Evolutionary conservation across 2,113 vertebrate species (phyloP), one percentile per base, ranked within the genome.

Genomic region (Cercocebus atys): DNA sequence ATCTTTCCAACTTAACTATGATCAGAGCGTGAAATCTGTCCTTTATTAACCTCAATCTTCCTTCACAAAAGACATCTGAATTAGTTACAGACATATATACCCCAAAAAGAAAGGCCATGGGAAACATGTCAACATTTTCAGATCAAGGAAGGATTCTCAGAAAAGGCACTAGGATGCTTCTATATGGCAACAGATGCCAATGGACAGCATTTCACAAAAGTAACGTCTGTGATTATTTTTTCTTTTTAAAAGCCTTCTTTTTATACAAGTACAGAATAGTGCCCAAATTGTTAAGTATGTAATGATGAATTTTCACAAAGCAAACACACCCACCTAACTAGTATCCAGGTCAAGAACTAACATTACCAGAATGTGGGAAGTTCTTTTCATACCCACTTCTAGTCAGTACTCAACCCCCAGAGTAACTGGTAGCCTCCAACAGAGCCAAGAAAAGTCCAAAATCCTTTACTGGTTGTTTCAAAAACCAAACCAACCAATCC

Each of bases 1-100:
- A 81, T 61, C 61, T n/a, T 64, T 61, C 47, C 57, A 90, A 90
- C 32, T 89, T 72, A 90, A 89, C 52, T 89, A 59, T 78, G 50
- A 95, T 38, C n/a, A 78, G 59, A 95, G 13, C 50, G 97, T 25
- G 76, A 43, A 35, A 45, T 82, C 35, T 87, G n/a, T 50, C 43
- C 20, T 11, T 76, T 79, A 96, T 80, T 75, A 93, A 87, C 13
- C 38, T 57, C 70, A 43, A 76, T 57, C 20, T 96, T 84, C 38
- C 38, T 93, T 92, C 38, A 87, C 6, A 90, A 89, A 93, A 95
- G 55, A 43, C 12, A 75, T 72, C 23, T 73, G 47, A 96, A 90
- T 89, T 90, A 95, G 75, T 76, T 61, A 70, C 0, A 93, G 81
- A 90, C n/a, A 73, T 45, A 8, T 66, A 3, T 93, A 93, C 68